Evolutionary conservation across 2,888 invertebrate genomes (phyloP), one percentile per base, ranked within the genome.

Genomic region (Catonia carolina): DNA sequence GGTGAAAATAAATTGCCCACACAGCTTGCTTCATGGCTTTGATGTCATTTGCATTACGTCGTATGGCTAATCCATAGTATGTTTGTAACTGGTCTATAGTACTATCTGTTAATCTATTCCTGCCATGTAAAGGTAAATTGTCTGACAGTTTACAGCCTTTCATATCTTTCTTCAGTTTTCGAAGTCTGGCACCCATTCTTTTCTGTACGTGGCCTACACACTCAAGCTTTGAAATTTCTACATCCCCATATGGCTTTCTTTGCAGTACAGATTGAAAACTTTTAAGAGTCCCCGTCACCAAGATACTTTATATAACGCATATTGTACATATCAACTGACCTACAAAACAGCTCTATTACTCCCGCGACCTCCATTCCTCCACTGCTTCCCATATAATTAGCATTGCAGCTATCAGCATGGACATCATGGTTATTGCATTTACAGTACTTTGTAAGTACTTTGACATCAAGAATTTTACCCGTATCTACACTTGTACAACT

Each of bases 351-450:
- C 15, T 18, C 41, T 41, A 12, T 17, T 22, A 41, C 41, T 14
- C 41, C 59, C 22, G 47, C 53, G 12, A 60, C 61, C 57, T 62
- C 61, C 61, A 62, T 61, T 20, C 58, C 58, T 15, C 59, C 60
- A 54, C 61, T 61, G 12, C 41, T 47, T 18, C 58, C 55, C 17
- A 14, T 27, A 47, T 56, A 60, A 49, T 57, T 61, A 27, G 57
- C 58, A 31, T n/a, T 18, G 53, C 61, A 62, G 23, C 35, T 37
- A 42, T 20, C 55, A 12, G 51, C 54, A 50, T 62, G 60, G 20
- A 48, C 36, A 15, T n/a, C 31, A 42, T 45, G 52, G 15, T 49
- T 17, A 27, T 20, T 33, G 50, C 61, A 61, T 17, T 18, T 35
- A 50, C 61, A 59, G 33, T 53, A 53, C 36, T 61, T 59, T 10